Percentiles rank a stretch among this genome's conserved stretches.
Conservation (phyloP, 1,140 invertebrate genomes). For the Coptotermes formosanus region DNA sequence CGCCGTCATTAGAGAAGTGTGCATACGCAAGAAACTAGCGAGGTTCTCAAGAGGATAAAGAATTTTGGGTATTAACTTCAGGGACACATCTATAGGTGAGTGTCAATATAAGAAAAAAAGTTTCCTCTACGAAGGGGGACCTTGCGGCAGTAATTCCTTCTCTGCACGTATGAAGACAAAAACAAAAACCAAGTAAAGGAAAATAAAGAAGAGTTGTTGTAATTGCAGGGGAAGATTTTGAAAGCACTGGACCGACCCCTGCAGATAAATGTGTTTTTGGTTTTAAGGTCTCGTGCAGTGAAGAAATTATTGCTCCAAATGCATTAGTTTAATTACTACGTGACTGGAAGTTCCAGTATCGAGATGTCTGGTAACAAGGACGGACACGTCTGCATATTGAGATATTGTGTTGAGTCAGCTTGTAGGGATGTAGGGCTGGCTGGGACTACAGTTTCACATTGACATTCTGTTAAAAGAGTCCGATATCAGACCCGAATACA, state of each 20-base stretch:
- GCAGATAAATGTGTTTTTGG: slow-evolving; percentile 16
- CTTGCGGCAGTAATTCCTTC: neutral
- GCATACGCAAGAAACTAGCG: neutral
- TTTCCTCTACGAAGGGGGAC: no score
- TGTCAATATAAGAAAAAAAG: neutral
- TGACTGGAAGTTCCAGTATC: neutral
- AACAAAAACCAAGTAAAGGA: neutral
- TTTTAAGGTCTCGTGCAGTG: slow-evolving; percentile 9
- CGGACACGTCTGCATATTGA: no score
- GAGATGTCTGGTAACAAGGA: neutral
- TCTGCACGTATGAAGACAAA: neutral
- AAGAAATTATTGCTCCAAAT: slow-evolving; percentile 8
- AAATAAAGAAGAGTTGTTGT: neutral
- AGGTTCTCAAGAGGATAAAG: neutral
- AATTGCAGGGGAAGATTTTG: slow-evolving; percentile 4
- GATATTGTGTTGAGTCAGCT: neutral
- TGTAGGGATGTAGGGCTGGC: neutral
- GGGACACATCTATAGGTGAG: neutral
- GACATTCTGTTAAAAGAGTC: no score
- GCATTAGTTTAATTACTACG: slow-evolving; percentile 9
- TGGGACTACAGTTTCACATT: no score
- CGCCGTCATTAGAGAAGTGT: neutral
- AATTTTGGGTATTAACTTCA: neutral
- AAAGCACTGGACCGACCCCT: neutral
- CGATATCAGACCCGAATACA: no score